Base-by-base conservation (phyloP, 1,140 invertebrate species). In the Trichoplusia ni region DNA sequence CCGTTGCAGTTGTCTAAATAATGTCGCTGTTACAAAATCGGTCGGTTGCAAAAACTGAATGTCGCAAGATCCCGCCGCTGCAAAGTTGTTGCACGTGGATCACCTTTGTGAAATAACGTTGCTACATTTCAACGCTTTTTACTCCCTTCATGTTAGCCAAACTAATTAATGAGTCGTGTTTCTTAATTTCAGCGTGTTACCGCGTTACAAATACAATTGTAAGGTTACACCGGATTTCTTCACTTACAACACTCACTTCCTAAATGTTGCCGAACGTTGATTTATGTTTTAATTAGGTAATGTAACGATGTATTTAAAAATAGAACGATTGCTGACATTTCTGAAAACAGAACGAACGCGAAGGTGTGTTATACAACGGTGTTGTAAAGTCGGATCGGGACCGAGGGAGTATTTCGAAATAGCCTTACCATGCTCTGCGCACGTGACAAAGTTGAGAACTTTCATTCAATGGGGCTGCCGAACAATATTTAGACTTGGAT, bases 51-150 rank as follows among this genome's bases (percentile, higher is more conserved):
- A 85, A 83, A 83, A 84, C 69, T 14, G 37, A 31, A 64, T 86
- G 83, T 83, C 76, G 84, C 81, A 88, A 88, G 67, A 72, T 77
- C 73, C 75, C 75, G 78, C 76, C 46, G 72, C 67, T 71, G 81
- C 77, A 79, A 81, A 71, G 66, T 67, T 69, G 75, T 67, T 71
- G 75, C 77, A 81, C 83, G 83, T 84, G 83, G 83, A 82, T 82
- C 73, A 78, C 71, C 71, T 83, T 84, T 84, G 79, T 86, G 84
- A 81, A 86, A 88, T 69, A 40, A 67, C 9, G 70, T 87, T 86
- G 78, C 81, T 65, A 81, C 84, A 87, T 74, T 81, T 73, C 47
- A 69, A 65, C 59, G 69, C 64, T 83, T 81, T 84, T 85, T 75
- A 71, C 75, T 72, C 73, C 77, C 77, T 82, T 82, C 78, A 80